Evolutionary conservation across 2,113 vertebrate genomes (phyloP).

Genomic region (Salvelinus namaycush): DNA sequence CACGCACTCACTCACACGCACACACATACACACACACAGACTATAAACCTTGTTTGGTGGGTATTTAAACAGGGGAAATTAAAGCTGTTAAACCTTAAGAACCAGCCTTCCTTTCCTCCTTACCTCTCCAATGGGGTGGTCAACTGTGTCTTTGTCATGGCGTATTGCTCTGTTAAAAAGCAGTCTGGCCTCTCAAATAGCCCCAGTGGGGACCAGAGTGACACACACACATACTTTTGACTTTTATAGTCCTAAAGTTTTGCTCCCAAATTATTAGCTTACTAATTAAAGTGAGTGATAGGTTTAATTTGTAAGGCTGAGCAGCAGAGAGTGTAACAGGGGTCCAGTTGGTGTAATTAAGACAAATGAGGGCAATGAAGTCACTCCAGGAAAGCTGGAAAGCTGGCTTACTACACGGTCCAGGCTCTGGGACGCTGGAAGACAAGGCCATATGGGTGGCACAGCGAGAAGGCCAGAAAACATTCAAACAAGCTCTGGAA

Average conservation of each 20-base stretch:
- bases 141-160: not conserved
- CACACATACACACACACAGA: not conserved
- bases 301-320: conserved; percentile 13
- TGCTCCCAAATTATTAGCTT: conserved; percentile 4
- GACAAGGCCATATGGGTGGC: conserved; percentile 29
- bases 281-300: conserved; percentile 23
- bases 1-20: not conserved
- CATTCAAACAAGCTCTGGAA: not conserved
- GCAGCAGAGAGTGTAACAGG: not conserved
- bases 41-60: not conserved
- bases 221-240: too few relatives aligned
- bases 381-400: conserved; percentile 33
- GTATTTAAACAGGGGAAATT: conserved; percentile 5
- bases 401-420: conserved; percentile 5
- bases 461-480: not conserved
- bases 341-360: conserved; percentile 41
- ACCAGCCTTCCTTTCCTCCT: not conserved
- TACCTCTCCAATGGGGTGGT: not conserved
- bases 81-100: not conserved
- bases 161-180: not conserved
- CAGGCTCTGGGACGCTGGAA: conserved; percentile 12
- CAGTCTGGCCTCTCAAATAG: not conserved
- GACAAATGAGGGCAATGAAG: conserved; percentile 35
- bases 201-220: not conserved
- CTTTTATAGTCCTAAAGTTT: not conserved